Percentiles rank a stretch among this genome's conserved stretches.
Evolutionary conservation across 2,797 vertebrate genomes (phyloP).

Genomic region (Spea hammondii): DNA sequence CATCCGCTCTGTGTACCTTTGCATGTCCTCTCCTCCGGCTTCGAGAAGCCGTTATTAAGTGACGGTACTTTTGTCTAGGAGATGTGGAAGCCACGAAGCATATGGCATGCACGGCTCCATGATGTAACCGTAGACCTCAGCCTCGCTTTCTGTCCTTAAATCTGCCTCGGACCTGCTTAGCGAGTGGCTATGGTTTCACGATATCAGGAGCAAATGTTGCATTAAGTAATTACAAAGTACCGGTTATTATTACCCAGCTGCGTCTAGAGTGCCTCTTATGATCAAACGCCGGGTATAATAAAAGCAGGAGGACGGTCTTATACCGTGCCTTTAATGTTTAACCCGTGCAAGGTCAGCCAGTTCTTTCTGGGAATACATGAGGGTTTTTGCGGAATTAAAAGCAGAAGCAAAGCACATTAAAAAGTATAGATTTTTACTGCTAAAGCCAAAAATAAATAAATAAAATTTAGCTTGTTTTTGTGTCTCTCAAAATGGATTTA

Average conservation of each 20-base stretch:
- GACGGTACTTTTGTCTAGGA: conserved; percentile 3
- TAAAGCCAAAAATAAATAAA: too few species aligned
- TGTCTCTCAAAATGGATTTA: too few species aligned
- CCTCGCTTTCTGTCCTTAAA: background rate
- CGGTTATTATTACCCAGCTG: conserved; percentile 23
- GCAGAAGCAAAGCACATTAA: too few species aligned
- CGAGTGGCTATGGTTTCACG: background rate
- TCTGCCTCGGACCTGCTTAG: background rate
- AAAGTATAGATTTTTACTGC: too few species aligned
- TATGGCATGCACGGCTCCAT: background rate
- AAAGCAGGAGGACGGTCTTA: background rate
- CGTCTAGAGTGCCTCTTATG: conserved; percentile 19
- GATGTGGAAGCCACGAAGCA: background rate
- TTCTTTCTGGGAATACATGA: background rate
- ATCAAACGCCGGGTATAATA: background rate
- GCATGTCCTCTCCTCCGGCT: background rate
- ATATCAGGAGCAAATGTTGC: background rate
- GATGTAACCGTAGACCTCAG: background rate
- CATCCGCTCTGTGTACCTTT: background rate
- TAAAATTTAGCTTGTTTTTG: too few species aligned
- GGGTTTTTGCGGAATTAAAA: background rate
- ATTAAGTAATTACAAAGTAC: conserved; percentile 41
- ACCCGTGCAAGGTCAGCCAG: background rate
- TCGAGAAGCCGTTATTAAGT: background rate
- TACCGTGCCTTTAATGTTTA: background rate